phyloP scores from a whole-genome alignment of 23 tunicate species.

The Ascidia mentula region DNA sequence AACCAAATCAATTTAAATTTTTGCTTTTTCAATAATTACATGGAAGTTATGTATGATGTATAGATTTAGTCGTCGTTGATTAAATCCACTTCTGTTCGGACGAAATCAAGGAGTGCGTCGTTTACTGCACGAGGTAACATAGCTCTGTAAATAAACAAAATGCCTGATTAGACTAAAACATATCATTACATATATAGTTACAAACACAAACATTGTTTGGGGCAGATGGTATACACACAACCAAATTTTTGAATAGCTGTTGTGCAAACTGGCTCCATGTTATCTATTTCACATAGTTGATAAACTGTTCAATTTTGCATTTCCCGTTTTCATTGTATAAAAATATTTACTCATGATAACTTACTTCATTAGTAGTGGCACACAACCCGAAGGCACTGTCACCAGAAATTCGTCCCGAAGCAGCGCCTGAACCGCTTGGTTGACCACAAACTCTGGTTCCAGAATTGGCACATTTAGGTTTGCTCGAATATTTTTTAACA shows the following conservation, averaged over 20 bases:
- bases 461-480: conserved; percentile 6
- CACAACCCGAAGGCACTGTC: conserved; percentile 2
- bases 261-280: too few species aligned
- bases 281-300: too few species aligned
- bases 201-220: too few species aligned
- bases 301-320: background rate
- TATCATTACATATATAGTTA: too few species aligned
- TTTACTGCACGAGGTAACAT: background rate
- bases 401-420: conserved; percentile 8
- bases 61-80: too few species aligned
- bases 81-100: background rate
- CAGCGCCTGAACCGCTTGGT: conserved; percentile 32
- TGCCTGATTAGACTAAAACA: background rate
- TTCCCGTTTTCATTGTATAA: background rate
- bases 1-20: too few species aligned
- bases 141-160: background rate
- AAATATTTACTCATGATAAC: background rate
- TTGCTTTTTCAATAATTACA: too few species aligned
- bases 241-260: too few species aligned
- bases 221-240: too few species aligned
- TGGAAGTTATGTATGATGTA: too few species aligned
- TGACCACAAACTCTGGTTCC: conserved; percentile 45
- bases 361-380: background rate
- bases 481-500: conserved; percentile 23
- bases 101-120: background rate